phyloP scores from a whole-genome alignment of 2,888 invertebrate genomes.

The Deroplatys truncata region DNA sequence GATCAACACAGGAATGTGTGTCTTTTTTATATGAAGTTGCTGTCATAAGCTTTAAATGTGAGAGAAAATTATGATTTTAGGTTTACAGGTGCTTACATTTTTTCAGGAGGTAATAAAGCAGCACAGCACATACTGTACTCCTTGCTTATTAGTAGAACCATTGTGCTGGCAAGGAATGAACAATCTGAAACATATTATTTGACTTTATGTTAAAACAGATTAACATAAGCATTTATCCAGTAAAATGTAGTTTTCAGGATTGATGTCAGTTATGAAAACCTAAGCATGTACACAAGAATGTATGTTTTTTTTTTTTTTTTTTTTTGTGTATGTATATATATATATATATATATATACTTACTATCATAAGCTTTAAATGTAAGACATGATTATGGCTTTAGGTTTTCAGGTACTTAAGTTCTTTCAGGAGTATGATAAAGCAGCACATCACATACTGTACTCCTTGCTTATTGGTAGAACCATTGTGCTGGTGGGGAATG shows the following conservation, averaged over 20 bases:
- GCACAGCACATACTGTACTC: conserved; percentile 37
- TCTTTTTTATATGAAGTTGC: too few relatives aligned
- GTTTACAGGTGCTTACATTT: conserved; percentile 34
- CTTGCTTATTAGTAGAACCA: conserved; percentile 33
- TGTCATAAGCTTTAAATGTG: background rate
- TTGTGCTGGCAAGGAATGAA: conserved; percentile 27
- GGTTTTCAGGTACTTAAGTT: conserved; percentile 35
- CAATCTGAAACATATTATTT: background rate
- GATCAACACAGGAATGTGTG: too few relatives aligned
- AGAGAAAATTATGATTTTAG: background rate
- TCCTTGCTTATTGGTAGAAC: conserved; percentile 35
- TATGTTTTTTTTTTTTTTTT: too few relatives aligned
- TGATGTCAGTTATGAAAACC: too few relatives aligned
- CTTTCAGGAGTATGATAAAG: conserved; percentile 34
- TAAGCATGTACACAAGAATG: too few relatives aligned
- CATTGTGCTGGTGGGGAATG: conserved; percentile 28
- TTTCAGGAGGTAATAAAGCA: conserved; percentile 33
- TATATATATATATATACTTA: too few relatives aligned
- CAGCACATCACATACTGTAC: conserved; percentile 36
- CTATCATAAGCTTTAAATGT: background rate
- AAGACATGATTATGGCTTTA: background rate
- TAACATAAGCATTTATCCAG: too few relatives aligned
- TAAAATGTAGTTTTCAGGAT: too few relatives aligned
- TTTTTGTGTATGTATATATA: too few relatives aligned
- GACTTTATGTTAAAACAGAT: too few relatives aligned